phyloP scores from a whole-genome alignment of 2,888 invertebrate species.

The Cheilosia vernalis region DNA sequence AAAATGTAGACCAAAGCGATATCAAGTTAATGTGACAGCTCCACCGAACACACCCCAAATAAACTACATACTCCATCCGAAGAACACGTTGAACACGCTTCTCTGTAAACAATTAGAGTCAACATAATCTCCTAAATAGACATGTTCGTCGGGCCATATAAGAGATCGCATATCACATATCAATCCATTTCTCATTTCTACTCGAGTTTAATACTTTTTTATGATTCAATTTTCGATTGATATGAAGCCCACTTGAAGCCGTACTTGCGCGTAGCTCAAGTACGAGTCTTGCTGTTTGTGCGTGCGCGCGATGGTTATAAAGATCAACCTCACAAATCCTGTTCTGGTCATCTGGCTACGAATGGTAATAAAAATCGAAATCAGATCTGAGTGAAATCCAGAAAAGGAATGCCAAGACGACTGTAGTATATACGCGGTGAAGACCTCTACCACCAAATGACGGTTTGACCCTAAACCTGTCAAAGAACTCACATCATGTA shows the following conservation, averaged over 20 bases:
- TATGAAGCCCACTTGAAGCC: constrained; percentile 62
- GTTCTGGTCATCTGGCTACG: constrained; percentile 57
- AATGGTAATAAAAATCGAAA: constrained; percentile 45
- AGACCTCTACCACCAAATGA: constrained; percentile 63
- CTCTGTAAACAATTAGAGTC: constrained; percentile 60
- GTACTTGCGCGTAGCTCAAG: constrained; percentile 51
- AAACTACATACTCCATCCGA: constrained; percentile 21
- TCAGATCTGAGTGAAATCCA: constrained; percentile 1
- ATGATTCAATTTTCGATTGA: constrained; percentile 54
- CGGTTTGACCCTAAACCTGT: constrained; percentile 74
- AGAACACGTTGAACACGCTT: constrained; percentile 38
- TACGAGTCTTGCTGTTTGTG: constrained; percentile 39
- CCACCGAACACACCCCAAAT: constrained; percentile 30
- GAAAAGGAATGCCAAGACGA: not conserved
- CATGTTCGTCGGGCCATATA: constrained; percentile 34
- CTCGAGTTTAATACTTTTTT: constrained; percentile 44
- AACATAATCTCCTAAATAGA: constrained; percentile 50
- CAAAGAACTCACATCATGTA: constrained; percentile 68
- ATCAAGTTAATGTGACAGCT: constrained; percentile 18
- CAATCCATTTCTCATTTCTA: constrained; percentile 63
- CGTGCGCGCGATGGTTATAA: constrained; percentile 35
- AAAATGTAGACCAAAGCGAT: not conserved
- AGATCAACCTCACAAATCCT: constrained; percentile 69
- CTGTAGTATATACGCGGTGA: constrained; percentile 9
- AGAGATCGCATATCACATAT: constrained; percentile 57